Evolutionary conservation across 2,888 invertebrate species (phyloP), one percentile per base, ranked within the genome.

Genomic region (Acanthopleura granulata): DNA sequence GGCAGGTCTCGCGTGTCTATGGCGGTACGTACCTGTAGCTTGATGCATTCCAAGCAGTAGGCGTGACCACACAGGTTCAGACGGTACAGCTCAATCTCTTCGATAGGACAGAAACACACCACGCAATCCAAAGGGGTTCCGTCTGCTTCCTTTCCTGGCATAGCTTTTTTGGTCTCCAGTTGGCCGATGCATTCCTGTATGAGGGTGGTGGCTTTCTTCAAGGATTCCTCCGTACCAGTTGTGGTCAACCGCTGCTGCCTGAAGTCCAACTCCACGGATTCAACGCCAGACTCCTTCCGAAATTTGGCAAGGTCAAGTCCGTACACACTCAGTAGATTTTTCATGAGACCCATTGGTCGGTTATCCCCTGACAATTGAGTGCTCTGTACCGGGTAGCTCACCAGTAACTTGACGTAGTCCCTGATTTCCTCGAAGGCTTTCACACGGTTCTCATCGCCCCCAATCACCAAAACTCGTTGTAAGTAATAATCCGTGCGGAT

Each of bases 1-100:
- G 89, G 89, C 49, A 88, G 79, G 9, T 80, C 78, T 69, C 79
- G 83, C 70, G 78, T 77, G 12, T 76, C 69, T 12, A 85, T 75
- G 14, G 79, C 79, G n/a, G 78, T 78, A 14, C 77, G 62, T 0
- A 87, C 61, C 72, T 82, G 82, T 12, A 71, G 72, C 16, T 78
- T 77, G 12, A 85, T 50, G 74, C 89, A 89, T 4, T 78, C 78
- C 3, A 71, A 75, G 75, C 89, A 89, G 73, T 87, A 88, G 1
- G 84, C 78, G 78, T 89, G 89, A 0, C 87, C 87, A 77, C 88
- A 88, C 15, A 75, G 78, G 70, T 88, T 87, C n/a, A 86, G 76
- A 12, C 86, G 79, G 72, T 83, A 84, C n/a, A 86, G 74, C 15
- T 84, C 81, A 18, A 62, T 50, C 15, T 74, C 73, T 3, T 85